These are phyloP conservation scores for Indicator maculatus DNA, from an alignment of 2,113 vertebrate genomes.

Conservation along the genomic window DNA sequence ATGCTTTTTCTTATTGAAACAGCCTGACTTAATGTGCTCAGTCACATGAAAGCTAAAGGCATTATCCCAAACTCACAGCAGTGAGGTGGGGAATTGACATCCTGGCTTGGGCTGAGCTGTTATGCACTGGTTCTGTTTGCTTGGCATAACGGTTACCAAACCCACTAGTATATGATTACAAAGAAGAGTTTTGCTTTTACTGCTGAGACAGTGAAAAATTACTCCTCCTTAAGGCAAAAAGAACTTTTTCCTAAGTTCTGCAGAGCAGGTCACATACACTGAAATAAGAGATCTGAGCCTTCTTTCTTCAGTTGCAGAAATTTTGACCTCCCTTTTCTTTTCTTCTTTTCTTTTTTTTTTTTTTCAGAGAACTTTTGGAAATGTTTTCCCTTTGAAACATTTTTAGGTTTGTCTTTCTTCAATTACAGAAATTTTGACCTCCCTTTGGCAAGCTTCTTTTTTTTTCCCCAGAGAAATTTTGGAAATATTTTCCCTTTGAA, in stretches of 20 bases:
- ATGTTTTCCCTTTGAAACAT: background rate
- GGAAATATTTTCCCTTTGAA: too few relatives aligned
- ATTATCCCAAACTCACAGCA: background rate
- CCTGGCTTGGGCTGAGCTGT: background rate
- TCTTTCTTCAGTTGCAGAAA: background rate
- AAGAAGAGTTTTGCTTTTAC: background rate
- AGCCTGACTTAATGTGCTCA: background rate
- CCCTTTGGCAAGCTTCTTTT: too few relatives aligned
- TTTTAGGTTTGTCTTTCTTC: constrained; percentile 14
- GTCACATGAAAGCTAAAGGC: background rate
- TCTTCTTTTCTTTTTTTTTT: background rate
- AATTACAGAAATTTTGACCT: too few relatives aligned
- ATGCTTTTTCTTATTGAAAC: background rate
- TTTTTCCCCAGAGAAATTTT: too few relatives aligned
- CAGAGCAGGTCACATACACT: background rate
- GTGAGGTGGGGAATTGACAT: background rate
- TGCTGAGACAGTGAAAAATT: background rate
- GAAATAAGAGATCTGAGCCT: background rate
- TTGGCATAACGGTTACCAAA: background rate
- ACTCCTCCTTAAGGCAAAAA: background rate
- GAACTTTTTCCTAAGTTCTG: background rate
- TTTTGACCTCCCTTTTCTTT: background rate
- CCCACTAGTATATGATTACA: background rate
- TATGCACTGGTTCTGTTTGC: background rate
- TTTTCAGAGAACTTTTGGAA: background rate